Base-by-base conservation (phyloP, 2,797 vertebrate species). In the Brachymystax lenok region DNA sequence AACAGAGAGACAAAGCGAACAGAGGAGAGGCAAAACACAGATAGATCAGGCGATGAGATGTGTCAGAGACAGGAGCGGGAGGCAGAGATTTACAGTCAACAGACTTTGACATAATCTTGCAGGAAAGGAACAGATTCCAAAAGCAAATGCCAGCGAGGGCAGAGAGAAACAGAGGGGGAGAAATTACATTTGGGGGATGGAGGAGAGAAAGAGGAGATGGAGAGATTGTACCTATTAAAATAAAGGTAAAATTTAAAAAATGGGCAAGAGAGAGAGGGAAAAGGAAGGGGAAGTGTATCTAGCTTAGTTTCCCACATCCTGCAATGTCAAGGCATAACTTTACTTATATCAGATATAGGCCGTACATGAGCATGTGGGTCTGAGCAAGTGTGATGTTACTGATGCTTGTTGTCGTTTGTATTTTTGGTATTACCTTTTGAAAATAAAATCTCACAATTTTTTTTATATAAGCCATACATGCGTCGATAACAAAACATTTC, bases 271-370 rank as follows among this genome's bases (percentile, higher is more conserved):
- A 69, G 30, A 28, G 69, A 71, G 46, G 1, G 5, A 28, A 54
- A 75, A 79, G 79, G 51, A 63, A 73, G 77, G 71, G 3, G 73
- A 75, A 83, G 75, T 75, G 68, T 33, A 74, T 51, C 68, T 73
- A 46, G 10, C 40, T 46, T 46, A 12, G 72, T 71, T 74, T 80
- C 81, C 81, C 69, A 79, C 68, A 69, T 80, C 81, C 79, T 88
- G 78, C 86, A 82, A 84, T 82, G 80, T 85, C 78, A n/a, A 21
- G 12, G 77, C 61, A 81, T 83, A 24, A 21, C 0, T 33, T 28
- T 6, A 28, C 28, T 67, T 6, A 17, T 33, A 8, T 33, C 28
- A 28, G 14, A 67, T 30, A 24, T 27, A 52, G 6, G 27, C 51
- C 17, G 19, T 3, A 46, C 40, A 46, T 46, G 40, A 46, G 40